Percentiles rank a stretch among this genome's conserved stretches.
These are phyloP conservation scores for Neolamprologus toae DNA, from an alignment of 2,113 vertebrate genomes.

Conservation along the genomic window DNA sequence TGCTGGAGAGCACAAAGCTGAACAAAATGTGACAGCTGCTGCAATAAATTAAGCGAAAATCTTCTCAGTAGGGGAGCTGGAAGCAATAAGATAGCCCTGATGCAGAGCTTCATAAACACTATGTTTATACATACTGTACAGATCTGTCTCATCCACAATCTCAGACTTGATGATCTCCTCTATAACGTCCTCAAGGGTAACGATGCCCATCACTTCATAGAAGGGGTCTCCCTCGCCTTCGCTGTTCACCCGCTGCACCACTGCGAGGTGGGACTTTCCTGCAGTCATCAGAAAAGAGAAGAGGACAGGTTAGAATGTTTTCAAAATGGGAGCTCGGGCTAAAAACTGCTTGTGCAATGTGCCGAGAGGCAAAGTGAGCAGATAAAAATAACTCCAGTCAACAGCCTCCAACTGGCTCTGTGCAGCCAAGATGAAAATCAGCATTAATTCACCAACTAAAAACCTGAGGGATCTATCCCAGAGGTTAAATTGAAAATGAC, in stretches of 20 bases:
- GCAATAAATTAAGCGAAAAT: not conserved
- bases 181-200: slow-evolving; percentile 74
- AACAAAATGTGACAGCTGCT: not conserved
- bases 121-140: slow-evolving; percentile 82
- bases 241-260: slow-evolving; percentile 74
- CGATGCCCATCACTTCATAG: slow-evolving; percentile 75
- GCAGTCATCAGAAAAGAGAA: not conserved
- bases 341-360: not conserved
- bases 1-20: not conserved
- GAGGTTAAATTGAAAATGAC: not conserved
- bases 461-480: not conserved
- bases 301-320: not conserved
- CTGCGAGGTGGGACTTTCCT: slow-evolving; percentile 77
- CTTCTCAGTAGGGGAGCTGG: not conserved
- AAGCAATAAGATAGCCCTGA: not conserved
- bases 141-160: slow-evolving; percentile 95
- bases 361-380: not conserved
- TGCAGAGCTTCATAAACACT: not conserved
- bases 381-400: slow-evolving; percentile 32
- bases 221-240: slow-evolving; percentile 75
- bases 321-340: not conserved
- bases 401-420: slow-evolving; percentile 19
- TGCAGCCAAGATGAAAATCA: slow-evolving; percentile 32
- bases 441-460: not conserved
- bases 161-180: slow-evolving; percentile 87